Percentiles rank a stretch among this genome's conserved stretches.
Evolutionary conservation across 2,797 vertebrate species (phyloP).

Genomic region (Pseudochaenichthys georgianus): DNA sequence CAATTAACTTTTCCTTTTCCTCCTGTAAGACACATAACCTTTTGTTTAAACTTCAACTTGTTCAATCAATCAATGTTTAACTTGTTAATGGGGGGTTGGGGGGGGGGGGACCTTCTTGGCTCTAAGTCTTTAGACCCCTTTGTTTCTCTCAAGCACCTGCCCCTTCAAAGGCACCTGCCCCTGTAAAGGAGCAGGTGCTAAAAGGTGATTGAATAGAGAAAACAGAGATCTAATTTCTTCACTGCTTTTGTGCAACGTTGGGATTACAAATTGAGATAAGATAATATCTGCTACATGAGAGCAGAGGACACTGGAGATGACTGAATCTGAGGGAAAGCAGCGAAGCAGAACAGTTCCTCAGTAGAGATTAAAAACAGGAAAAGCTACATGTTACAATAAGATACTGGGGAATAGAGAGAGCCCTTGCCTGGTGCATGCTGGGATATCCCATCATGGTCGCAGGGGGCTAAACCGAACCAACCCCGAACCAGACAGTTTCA

Average conservation of each 20-base stretch:
- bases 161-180: conserved; percentile 37
- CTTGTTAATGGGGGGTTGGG: neutral
- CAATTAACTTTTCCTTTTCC: conserved; percentile 1
- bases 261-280: conserved; percentile 52
- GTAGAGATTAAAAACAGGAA: neutral
- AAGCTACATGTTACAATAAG: neutral
- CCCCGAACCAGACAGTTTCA: neutral
- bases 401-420: neutral
- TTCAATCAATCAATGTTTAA: neutral
- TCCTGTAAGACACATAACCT: conserved; percentile 3
- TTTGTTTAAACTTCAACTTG: conserved; percentile 12
- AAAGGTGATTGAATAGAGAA: conserved; percentile 35
- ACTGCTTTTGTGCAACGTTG: conserved; percentile 34
- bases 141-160: conserved; percentile 37
- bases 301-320: conserved; percentile 3
- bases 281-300: conserved; percentile 36
- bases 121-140: conserved; percentile 13
- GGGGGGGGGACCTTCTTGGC: neutral
- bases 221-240: conserved; percentile 46
- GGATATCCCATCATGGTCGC: neutral
- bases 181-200: conserved; percentile 29
- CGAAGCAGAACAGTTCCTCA: neutral
- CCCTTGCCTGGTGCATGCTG: neutral
- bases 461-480: neutral
- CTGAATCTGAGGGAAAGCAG: conserved; percentile 22